A percentile compares a stretch with the other conserved stretches of the same genome.
These are phyloP conservation scores for Oreochromis grahami DNA, from an alignment of 2,797 vertebrate genomes.

Conservation along the genomic window DNA sequence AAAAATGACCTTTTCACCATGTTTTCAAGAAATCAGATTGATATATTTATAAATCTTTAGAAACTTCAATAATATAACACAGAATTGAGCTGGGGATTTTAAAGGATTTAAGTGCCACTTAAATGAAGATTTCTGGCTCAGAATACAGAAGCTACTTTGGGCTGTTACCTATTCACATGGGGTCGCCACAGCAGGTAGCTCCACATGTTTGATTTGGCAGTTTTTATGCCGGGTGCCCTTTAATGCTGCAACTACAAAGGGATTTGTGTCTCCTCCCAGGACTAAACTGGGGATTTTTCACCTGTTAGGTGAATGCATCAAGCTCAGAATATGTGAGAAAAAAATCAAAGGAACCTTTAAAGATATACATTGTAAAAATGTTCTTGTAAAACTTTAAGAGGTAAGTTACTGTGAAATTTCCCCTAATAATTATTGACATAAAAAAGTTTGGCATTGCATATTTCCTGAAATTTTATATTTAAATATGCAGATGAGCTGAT, in stretches of 20 bases:
- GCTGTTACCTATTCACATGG: background rate
- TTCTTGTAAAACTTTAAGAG: background rate
- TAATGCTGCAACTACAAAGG: background rate
- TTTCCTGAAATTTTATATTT: background rate
- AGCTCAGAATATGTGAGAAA: background rate
- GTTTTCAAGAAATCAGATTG: background rate
- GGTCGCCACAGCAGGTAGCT: background rate
- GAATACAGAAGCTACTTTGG: background rate
- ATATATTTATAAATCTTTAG: too few relatives aligned
- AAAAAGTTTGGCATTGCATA: background rate
- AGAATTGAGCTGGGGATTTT: background rate
- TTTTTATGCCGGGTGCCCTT: background rate
- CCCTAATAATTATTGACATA: background rate
- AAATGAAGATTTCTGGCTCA: background rate
- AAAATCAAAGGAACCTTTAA: background rate
- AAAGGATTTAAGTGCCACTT: background rate
- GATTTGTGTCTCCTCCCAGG: background rate
- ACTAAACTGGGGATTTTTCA: background rate
- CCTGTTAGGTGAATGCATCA: background rate
- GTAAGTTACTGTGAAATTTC: background rate
- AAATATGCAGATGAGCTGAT: background rate
- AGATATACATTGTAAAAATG: background rate
- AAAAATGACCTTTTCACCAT: background rate
- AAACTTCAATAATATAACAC: background rate
- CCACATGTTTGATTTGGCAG: background rate